These are phyloP conservation scores for Chiloscyllium plagiosum DNA, from an alignment of 2,113 vertebrate genomes.

Conservation along the genomic window DNA sequence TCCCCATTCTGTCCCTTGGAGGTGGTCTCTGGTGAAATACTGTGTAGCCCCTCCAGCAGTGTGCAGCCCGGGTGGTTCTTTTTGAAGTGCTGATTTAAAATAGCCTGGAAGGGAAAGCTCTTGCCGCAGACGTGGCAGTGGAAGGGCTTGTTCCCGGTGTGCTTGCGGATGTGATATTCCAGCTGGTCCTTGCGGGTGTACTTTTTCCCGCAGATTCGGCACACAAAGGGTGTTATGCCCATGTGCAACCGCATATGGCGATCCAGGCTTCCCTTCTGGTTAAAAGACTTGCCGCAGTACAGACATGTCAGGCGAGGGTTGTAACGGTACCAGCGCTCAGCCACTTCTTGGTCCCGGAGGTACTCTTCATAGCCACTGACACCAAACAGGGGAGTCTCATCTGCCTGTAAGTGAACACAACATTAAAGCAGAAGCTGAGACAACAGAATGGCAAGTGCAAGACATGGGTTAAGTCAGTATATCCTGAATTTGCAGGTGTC, in stretches of 20 bases:
- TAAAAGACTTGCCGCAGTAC: slow-evolving; percentile 99
- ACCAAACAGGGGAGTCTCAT: slow-evolving; percentile 78
- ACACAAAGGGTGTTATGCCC: slow-evolving; percentile 96
- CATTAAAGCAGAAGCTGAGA: background rate
- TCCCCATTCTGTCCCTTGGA: slow-evolving; percentile 79
- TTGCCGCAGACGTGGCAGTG: slow-evolving; percentile 95
- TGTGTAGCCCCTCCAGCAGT: slow-evolving; percentile 83
- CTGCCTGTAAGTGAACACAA: slow-evolving; percentile 59
- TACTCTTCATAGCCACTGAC: slow-evolving; percentile 93
- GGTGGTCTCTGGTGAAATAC: slow-evolving; percentile 88
- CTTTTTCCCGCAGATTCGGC: slow-evolving; percentile 98
- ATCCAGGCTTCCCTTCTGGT: slow-evolving; percentile 98
- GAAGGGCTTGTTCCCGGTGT: slow-evolving; percentile 98
- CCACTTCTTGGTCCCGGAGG: slow-evolving; percentile 87
- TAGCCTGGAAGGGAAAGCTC: slow-evolving; percentile 98
- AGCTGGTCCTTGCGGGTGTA: slow-evolving; percentile 98
- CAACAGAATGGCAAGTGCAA: background rate
- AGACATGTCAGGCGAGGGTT: slow-evolving; percentile 95
- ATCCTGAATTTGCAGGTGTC: background rate
- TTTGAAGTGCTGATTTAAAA: slow-evolving; percentile 99
- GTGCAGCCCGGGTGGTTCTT: slow-evolving; percentile 94
- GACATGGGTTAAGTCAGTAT: background rate
- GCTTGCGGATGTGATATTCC: slow-evolving; percentile 98
- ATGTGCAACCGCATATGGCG: slow-evolving; percentile 97
- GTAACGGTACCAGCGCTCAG: slow-evolving; percentile 96